Evolutionary conservation across 1,140 invertebrate genomes (phyloP).

Genomic region (Spodoptera litura): DNA sequence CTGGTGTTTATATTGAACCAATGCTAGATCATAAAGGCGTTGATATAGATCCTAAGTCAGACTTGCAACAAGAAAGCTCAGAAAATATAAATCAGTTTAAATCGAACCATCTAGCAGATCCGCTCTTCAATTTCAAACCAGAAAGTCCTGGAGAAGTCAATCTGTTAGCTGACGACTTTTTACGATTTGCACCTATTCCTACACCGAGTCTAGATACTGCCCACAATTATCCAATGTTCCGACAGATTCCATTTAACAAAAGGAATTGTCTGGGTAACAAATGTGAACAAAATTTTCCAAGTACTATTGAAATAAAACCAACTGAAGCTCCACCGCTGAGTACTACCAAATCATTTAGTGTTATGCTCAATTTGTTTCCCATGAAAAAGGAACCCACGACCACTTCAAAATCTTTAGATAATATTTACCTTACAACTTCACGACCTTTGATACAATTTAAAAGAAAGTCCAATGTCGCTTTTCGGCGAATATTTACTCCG

Average conservation of each 20-base stretch:
- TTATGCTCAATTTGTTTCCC: slow-evolving; percentile 69
- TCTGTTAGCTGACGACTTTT: slow-evolving; percentile 78
- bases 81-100: slow-evolving; percentile 55
- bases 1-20: slow-evolving; percentile 73
- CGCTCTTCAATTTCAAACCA: slow-evolving; percentile 79
- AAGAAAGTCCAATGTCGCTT: slow-evolving; percentile 65
- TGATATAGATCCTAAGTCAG: slow-evolving; percentile 40
- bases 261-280: slow-evolving; percentile 56
- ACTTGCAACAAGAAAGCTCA: slow-evolving; percentile 53
- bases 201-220: slow-evolving; percentile 47
- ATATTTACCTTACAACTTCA: slow-evolving; percentile 75
- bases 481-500: slow-evolving; percentile 56
- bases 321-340: slow-evolving; percentile 46
- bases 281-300: slow-evolving; percentile 43
- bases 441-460: slow-evolving; percentile 70
- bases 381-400: slow-evolving; percentile 45
- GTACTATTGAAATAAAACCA: slow-evolving; percentile 38
- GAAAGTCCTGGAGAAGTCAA: slow-evolving; percentile 81
- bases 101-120: slow-evolving; percentile 71
- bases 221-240: slow-evolving; percentile 62
- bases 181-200: slow-evolving; percentile 71
- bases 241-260: slow-evolving; percentile 58
- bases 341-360: slow-evolving; percentile 64
- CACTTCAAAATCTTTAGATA: slow-evolving; percentile 50
- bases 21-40: slow-evolving; percentile 48